These are phyloP conservation scores for Gambelia wislizenii DNA, from an alignment of 2,797 vertebrate species.

Conservation along the genomic window DNA sequence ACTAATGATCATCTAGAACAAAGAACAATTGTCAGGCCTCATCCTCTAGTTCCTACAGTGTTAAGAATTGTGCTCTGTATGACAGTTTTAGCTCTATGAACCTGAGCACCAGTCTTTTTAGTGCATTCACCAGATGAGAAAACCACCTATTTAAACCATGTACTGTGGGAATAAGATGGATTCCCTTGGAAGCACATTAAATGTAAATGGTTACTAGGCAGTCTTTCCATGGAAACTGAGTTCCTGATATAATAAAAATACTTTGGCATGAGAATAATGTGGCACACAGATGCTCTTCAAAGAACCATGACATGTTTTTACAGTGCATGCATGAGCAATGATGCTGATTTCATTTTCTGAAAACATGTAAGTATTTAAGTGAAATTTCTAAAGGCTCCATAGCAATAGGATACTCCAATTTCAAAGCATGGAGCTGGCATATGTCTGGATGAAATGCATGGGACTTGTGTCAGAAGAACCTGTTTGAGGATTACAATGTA, in stretches of 20 bases:
- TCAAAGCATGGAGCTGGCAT: conserved; percentile 19
- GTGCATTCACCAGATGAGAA: background rate
- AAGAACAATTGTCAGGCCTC: conserved; percentile 29
- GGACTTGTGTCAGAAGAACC: conserved; percentile 2
- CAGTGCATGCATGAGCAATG: conserved; percentile 48
- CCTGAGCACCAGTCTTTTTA: background rate
- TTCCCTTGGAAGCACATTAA: conserved; percentile 49
- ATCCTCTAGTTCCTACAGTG: background rate
- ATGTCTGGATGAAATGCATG: background rate
- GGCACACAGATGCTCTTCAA: conserved; percentile 66
- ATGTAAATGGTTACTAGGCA: conserved; percentile 54
- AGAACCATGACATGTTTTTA: conserved; percentile 58
- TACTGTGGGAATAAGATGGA: conserved; percentile 38
- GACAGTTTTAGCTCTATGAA: background rate
- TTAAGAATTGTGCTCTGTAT: background rate
- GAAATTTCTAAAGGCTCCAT: conserved; percentile 22
- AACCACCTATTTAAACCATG: fast-evolving
- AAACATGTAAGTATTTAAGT: conserved; percentile 31
- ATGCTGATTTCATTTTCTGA: conserved; percentile 70
- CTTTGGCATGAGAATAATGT: conserved; percentile 57
- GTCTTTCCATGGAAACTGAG: conserved; percentile 62
- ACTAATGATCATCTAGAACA: conserved; percentile 30
- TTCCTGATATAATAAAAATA: conserved; percentile 55
- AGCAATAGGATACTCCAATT: conserved; percentile 22
- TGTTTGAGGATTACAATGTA: background rate